Evolutionary conservation across 2,888 invertebrate genomes (phyloP), one percentile per base, ranked within the genome.

Genomic region (Ligdia adustata): DNA sequence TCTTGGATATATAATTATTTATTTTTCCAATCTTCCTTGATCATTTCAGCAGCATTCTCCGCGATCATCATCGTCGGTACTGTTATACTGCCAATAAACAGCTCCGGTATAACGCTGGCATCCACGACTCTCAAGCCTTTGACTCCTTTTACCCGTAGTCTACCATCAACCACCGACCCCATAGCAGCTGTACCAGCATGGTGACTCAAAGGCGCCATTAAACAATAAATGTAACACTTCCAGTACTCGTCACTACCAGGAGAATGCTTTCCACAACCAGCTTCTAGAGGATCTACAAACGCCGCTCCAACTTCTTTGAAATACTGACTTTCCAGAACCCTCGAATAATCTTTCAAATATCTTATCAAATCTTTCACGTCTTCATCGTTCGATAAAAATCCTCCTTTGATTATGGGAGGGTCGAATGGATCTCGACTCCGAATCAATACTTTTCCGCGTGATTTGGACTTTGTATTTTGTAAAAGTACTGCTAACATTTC

Each of bases 31-130:
- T 13, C n/a, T n/a, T n/a, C n/a, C 26, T 48, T 49, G 1, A 57
- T 52, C 20, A 52, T 41, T 12, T 57, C 52, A 9, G 52, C 35
- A 9, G 24, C 49, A 18, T 94, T 94, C 64, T 95, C 95, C 0
- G 92, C 95, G 28, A 95, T 94, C 95, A 95, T 95, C 6, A 95
- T 93, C 0, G 91, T 90, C 0, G 95, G 93, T 0, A 93, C 94
- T 66, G 95, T 31, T 0, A 94, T 94, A 74, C 95, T 95, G 0
- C 93, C 94, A 58, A 94, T 94, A 1, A 93, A 11, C 2, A 24
- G 2, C 6, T n/a, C 83, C 0, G 95, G 95, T 94, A 95, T 95
- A 12, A 95, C 92, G 18, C 94, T 94, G 0, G 94, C 94, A 69
- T 95, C 95, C 0, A 91, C 91, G 0, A 95, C 94, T 16, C 95